A percentile compares a stretch with the other conserved stretches of the same genome.
Evolutionary conservation across 2,113 vertebrate genomes (phyloP).

Genomic region (Rhineura floridana): DNA sequence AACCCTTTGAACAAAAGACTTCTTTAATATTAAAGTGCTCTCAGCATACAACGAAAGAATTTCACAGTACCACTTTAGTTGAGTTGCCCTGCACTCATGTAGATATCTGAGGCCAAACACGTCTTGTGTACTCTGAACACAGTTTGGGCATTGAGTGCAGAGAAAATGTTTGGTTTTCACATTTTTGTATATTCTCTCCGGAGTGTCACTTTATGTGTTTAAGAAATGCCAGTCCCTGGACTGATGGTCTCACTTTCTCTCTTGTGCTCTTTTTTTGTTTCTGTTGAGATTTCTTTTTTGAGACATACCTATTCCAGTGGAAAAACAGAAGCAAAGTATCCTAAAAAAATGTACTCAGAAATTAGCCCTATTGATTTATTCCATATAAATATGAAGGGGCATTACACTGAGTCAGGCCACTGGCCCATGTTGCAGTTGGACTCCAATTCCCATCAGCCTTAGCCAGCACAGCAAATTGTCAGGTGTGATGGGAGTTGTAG

Average conservation of each 20-base stretch:
- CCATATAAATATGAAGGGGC: too few species aligned
- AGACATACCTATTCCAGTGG: neutral
- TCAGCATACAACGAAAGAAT: neutral
- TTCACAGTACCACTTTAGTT: neutral
- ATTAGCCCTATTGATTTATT: neutral
- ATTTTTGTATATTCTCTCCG: neutral
- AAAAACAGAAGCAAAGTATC: neutral
- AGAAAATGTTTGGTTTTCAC: conserved; percentile 6
- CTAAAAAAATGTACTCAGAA: neutral
- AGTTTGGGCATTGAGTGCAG: fast-evolving
- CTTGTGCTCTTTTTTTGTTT: neutral
- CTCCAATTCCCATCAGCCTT: too few species aligned
- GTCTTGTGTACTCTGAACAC: neutral
- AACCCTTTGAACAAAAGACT: conserved; percentile 49
- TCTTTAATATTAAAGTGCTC: conserved; percentile 41
- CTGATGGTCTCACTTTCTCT: fast-evolving
- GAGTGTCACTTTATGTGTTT: conserved; percentile 1
- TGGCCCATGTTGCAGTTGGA: too few species aligned
- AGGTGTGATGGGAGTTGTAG: too few species aligned
- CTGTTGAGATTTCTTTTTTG: neutral
- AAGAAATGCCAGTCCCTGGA: fast-evolving
- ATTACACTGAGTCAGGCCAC: too few species aligned
- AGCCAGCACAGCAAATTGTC: too few species aligned
- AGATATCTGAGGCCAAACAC: conserved; percentile 4
- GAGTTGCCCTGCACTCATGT: fast-evolving